Conservation (phyloP, 2,797 vertebrate species). For the Microcaecilia unicolor region DNA sequence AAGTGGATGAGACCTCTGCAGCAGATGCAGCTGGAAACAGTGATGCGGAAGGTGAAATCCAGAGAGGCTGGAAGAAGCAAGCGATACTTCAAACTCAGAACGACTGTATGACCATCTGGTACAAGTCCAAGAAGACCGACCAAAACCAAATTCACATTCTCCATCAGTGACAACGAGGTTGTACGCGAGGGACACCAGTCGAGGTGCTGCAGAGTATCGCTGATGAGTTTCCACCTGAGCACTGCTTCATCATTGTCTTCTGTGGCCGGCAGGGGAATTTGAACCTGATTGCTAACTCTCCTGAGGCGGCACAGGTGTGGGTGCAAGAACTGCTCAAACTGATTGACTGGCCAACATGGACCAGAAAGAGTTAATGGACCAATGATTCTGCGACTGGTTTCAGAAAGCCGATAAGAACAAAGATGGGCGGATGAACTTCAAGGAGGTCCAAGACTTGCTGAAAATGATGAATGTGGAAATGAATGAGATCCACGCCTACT, state of each 20-base stretch:
- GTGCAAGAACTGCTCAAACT: conserved; percentile 76
- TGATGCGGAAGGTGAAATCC: conserved; percentile 86
- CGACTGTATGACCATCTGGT: conserved; percentile 84
- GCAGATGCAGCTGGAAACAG: conserved; percentile 72
- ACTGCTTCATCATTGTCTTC: conserved; percentile 90
- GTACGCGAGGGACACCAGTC: conserved; percentile 83
- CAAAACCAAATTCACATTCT: conserved; percentile 79
- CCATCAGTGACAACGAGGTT: conserved; percentile 79
- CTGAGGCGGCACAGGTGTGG: conserved; percentile 77
- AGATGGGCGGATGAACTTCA: conserved; percentile 87
- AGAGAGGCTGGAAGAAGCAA: conserved; percentile 81
- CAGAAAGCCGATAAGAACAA: conserved; percentile 88
- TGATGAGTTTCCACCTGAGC: conserved; percentile 71
- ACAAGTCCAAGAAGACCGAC: conserved; percentile 78
- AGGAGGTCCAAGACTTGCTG: conserved; percentile 76
- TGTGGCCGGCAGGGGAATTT: conserved; percentile 82
- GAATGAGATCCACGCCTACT: conserved; percentile 74
- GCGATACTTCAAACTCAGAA: conserved; percentile 82
- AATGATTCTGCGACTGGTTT: conserved; percentile 94
- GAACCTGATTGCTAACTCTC: conserved; percentile 76
- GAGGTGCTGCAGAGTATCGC: conserved; percentile 80
- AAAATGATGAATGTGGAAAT: conserved; percentile 94
- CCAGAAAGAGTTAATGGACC: conserved; percentile 79
- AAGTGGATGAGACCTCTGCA: conserved; percentile 61
- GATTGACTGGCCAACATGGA: conserved; percentile 82